Conservation (phyloP, 2,888 invertebrate species). For the Gandaritis pyraliata region DNA sequence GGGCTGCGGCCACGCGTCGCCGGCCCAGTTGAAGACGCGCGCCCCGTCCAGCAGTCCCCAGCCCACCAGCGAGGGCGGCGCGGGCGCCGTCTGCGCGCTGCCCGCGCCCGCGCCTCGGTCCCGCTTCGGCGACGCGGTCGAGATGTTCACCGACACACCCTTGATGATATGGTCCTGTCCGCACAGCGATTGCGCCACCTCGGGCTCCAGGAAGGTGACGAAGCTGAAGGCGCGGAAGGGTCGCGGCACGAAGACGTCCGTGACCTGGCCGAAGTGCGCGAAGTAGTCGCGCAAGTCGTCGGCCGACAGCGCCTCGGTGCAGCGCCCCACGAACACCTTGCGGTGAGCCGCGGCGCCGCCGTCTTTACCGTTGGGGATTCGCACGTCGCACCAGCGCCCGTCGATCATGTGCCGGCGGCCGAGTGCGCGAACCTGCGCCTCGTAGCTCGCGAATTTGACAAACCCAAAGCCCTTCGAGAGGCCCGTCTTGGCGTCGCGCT, state of each 20-base stretch:
- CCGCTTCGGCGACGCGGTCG: slow-evolving; percentile 93
- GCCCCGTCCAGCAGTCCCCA: slow-evolving; percentile 68
- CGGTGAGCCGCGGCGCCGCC: slow-evolving; percentile 87
- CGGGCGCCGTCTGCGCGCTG: slow-evolving; percentile 29
- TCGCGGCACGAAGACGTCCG: slow-evolving; percentile 94
- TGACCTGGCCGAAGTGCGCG: slow-evolving; percentile 91
- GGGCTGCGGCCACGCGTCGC: slow-evolving; percentile 56
- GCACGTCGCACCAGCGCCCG: slow-evolving; percentile 89
- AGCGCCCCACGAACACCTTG: slow-evolving; percentile 93
- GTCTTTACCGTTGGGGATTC: slow-evolving; percentile 88
- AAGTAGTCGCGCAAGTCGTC: slow-evolving; percentile 92
- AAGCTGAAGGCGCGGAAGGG: slow-evolving; percentile 94
- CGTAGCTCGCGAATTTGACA: slow-evolving; percentile 87
- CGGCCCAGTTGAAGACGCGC: slow-evolving; percentile 58
- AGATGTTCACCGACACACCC: slow-evolving; percentile 94
- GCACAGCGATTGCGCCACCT: slow-evolving; percentile 90
- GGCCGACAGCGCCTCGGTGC: slow-evolving; percentile 91
- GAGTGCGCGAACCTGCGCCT: slow-evolving; percentile 86
- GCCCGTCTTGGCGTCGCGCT: slow-evolving; percentile 85
- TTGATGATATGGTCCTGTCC: slow-evolving; percentile 94
- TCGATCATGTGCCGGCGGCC: slow-evolving; percentile 88
- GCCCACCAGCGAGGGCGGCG: slow-evolving; percentile 55
- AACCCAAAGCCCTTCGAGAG: slow-evolving; percentile 90
- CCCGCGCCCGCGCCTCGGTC: slow-evolving; percentile 66
- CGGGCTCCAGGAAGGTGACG: slow-evolving; percentile 92